Conservation (phyloP, 2,888 invertebrate genomes). For the Taphrorychus bicolor region DNA sequence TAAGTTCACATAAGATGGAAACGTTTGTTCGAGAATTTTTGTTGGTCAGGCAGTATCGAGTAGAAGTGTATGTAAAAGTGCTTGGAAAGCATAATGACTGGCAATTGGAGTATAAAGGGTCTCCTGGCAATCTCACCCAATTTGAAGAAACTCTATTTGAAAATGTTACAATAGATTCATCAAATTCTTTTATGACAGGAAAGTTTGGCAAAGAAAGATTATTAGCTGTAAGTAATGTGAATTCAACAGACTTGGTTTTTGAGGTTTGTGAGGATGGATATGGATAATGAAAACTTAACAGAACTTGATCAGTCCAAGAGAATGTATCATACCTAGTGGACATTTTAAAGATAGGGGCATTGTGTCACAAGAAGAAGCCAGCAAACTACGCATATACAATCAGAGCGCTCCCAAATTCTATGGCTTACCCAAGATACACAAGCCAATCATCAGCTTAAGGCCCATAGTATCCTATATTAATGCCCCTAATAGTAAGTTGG, state of each 20-base stretch:
- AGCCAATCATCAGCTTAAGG: no score
- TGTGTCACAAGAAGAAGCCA: no score
- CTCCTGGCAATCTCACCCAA: slow-evolving; percentile 90
- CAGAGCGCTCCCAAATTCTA: no score
- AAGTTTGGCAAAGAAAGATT: slow-evolving; percentile 57
- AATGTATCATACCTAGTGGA: slow-evolving; percentile 73
- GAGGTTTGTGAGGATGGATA: slow-evolving; percentile 83
- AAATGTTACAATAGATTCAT: slow-evolving; percentile 66
- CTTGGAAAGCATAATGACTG: slow-evolving; percentile 75
- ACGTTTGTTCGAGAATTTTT: slow-evolving; percentile 80
- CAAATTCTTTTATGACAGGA: slow-evolving; percentile 82
- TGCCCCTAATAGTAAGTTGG: no score
- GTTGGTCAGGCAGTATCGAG: slow-evolving; percentile 84
- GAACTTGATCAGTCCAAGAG: slow-evolving; percentile 88
- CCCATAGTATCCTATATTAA: no score
- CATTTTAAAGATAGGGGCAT: slow-evolving; percentile 64
- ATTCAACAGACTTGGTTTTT: slow-evolving; percentile 77
- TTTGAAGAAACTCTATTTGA: slow-evolving; percentile 87
- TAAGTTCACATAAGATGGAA: slow-evolving; percentile 84
- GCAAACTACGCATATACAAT: no score
- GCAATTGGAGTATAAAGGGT: slow-evolving; percentile 85
- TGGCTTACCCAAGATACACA: no score
- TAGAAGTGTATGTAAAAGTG: slow-evolving; percentile 82
- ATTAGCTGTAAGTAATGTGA: slow-evolving; percentile 85
- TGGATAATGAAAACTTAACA: slow-evolving; percentile 87